Evolutionary conservation across 2,888 invertebrate genomes (phyloP).

Genomic region (Diogma glabrata): DNA sequence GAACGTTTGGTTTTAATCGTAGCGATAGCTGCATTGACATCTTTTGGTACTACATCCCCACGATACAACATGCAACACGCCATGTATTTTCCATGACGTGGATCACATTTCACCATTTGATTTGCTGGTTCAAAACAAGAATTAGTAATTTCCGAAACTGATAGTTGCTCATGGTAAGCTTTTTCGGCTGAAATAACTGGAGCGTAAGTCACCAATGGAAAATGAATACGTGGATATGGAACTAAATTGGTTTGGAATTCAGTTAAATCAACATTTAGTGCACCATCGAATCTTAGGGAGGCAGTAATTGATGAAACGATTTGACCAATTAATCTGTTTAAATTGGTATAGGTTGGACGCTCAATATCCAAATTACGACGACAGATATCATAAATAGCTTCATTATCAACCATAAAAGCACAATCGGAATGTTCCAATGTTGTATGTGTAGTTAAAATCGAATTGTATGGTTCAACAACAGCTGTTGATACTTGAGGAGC

Average conservation of each 20-base stretch:
- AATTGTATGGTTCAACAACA: conserved; percentile 83
- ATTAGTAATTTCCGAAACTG: conserved; percentile 86
- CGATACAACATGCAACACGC: conserved; percentile 91
- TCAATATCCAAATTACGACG: conserved; percentile 76
- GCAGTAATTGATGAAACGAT: conserved; percentile 89
- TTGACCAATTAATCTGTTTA: conserved; percentile 75
- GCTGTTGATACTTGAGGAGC: conserved; percentile 80
- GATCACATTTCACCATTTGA: conserved; percentile 90
- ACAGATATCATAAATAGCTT: conserved; percentile 81
- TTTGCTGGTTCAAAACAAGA: conserved; percentile 92
- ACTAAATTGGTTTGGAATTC: conserved; percentile 91
- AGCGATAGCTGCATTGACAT: conserved; percentile 85
- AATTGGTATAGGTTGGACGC: conserved; percentile 73
- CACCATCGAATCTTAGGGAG: conserved; percentile 83
- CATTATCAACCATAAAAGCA: conserved; percentile 87
- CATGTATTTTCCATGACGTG: conserved; percentile 84
- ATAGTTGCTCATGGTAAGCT: conserved; percentile 84
- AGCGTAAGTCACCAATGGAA: conserved; percentile 84
- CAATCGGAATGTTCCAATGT: conserved; percentile 79
- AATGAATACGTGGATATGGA: conserved; percentile 91
- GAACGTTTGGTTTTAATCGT: conserved; percentile 89
- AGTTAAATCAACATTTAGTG: conserved; percentile 83
- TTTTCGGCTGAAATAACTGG: conserved; percentile 89
- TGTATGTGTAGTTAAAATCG: conserved; percentile 85
- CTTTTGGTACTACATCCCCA: conserved; percentile 88